Percentiles rank a stretch among this genome's conserved stretches.
These are phyloP conservation scores for Raphicerus campestris DNA, from an alignment of 2,113 vertebrate species.

Conservation along the genomic window DNA sequence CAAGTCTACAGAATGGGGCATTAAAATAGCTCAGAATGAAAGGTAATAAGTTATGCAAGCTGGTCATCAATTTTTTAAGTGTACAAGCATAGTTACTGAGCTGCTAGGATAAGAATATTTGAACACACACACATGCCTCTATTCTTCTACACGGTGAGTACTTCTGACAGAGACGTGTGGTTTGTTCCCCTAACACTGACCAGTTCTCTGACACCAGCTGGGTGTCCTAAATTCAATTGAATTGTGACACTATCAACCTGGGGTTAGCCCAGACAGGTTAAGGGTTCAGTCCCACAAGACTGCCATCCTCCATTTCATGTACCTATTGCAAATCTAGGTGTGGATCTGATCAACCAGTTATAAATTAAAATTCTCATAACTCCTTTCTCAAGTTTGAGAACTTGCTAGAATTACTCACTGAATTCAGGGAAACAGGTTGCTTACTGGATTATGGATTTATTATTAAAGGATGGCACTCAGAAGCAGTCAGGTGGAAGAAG, in stretches of 20 bases:
- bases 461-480: neutral
- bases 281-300: neutral
- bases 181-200: neutral
- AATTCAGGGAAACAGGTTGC: neutral
- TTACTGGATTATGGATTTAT: neutral
- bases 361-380: neutral
- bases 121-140: neutral
- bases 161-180: neutral
- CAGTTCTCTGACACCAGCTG: neutral
- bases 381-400: neutral
- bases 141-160: neutral
- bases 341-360: neutral
- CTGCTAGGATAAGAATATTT: neutral
- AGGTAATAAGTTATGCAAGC: neutral
- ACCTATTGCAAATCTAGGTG: neutral
- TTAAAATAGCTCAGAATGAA: neutral
- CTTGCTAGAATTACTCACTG: neutral
- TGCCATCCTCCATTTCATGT: no score
- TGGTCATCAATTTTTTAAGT: neutral
- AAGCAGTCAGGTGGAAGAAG: neutral
- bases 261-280: neutral
- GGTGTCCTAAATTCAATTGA: neutral
- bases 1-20: neutral
- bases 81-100: neutral
- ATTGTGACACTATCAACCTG: neutral